Base-by-base conservation (phyloP, 1,140 invertebrate genomes). In the Brachystomella parvula region DNA sequence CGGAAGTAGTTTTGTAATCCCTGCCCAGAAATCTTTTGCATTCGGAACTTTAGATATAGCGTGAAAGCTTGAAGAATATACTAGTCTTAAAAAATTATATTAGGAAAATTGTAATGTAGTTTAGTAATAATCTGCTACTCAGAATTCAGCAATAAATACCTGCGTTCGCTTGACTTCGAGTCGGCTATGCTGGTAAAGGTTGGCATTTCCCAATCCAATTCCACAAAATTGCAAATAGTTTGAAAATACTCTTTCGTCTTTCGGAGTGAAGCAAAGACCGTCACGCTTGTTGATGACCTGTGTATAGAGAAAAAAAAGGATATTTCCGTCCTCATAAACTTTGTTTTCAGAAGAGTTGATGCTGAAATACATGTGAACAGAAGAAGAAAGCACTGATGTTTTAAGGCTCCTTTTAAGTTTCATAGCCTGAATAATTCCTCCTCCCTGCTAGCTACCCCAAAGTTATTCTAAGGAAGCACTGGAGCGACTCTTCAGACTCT, bases 151-250 rank as follows among this genome's bases (percentile, higher is more conserved):
- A n/a, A n/a, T n/a, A n/a, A n/a, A n/a, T 53, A 86, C 86, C 83
- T 97, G 93, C 81, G 96, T 96, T 73, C 94, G 81, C 78, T 93
- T 93, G 65, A 95, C 91, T 81, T 96, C 94, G 73, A 96, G 79
- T 77, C 94, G 89, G 69, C 92, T 95, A 74, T 91, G 86, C 79
- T 96, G 92, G 78, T 94, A 96, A 2, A 96, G 82, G 26, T 70
- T 66, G 26, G 94, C 94, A 79, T 97, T 97, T 60, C 91, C 85
- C 35, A 96, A 79, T 2, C 93, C 94, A 73, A 97, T 96, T 53
- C 93, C 93, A 79, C 94, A 96, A 79, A 97, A 97, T 76, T 96
- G 92, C 31, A 97, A 83, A 78, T 96, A 97, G 53, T 90, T 88
- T 1, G 87, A 83, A 79, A 96, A 96, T 39, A 96, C 86, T 78